Evolutionary conservation across 2,797 vertebrate genomes (phyloP).

Genomic region (Pangasius mekongensis): DNA sequence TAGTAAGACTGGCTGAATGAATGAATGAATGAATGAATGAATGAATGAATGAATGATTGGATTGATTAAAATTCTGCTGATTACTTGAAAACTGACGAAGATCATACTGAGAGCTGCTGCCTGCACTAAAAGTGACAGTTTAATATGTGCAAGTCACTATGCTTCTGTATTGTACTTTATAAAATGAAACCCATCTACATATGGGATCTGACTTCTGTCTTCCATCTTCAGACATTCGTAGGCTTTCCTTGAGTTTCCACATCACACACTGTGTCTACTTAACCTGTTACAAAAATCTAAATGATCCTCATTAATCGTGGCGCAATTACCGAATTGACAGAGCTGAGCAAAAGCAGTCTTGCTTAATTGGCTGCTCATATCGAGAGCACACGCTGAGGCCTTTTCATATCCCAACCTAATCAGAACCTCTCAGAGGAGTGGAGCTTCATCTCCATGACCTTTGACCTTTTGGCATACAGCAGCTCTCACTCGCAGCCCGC

Average conservation of each 20-base stretch:
- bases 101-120: not conserved
- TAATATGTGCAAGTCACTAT: not conserved
- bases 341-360: slow-evolving; percentile 47
- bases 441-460: slow-evolving; percentile 54
- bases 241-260: slow-evolving; percentile 14
- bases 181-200: not conserved
- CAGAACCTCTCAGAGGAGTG: slow-evolving; percentile 53
- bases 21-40: not conserved
- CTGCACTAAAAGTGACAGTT: not conserved
- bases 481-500: slow-evolving; percentile 41
- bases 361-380: slow-evolving; percentile 50
- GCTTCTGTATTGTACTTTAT: not conserved
- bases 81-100: not conserved
- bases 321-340: slow-evolving; percentile 59
- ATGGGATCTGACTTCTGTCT: slow-evolving; percentile 3
- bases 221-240: slow-evolving; percentile 18
- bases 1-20: not conserved
- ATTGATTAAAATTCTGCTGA: no score
- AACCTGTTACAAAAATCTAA: slow-evolving; percentile 63
- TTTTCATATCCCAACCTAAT: slow-evolving; percentile 56
- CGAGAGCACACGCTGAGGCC: slow-evolving; percentile 44
- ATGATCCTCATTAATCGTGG: slow-evolving; percentile 66
- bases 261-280: slow-evolving; percentile 49
- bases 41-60: no score
- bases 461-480: slow-evolving; percentile 59